Evolutionary conservation across 2,888 invertebrate species (phyloP).

Genomic region (Craniophora ligustri): DNA sequence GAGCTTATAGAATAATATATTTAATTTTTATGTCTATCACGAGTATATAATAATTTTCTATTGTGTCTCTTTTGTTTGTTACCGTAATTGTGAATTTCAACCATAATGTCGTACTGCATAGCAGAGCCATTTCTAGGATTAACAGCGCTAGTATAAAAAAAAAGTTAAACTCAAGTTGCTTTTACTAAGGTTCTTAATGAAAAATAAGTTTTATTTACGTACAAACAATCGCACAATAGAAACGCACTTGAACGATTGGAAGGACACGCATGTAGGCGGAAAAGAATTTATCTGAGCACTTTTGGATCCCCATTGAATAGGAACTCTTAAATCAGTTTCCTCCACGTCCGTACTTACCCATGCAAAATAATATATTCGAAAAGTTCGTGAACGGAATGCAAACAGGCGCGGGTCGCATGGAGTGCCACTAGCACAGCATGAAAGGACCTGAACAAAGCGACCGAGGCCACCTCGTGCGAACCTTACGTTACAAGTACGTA

Average conservation of each 20-base stretch:
- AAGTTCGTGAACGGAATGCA: conserved; percentile 86
- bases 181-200: not conserved
- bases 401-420: conserved; percentile 74
- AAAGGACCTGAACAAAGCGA: conserved; percentile 77
- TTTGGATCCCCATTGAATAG: conserved; percentile 75
- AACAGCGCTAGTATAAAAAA: not conserved
- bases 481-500: conserved; percentile 60
- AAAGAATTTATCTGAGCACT: conserved; percentile 69
- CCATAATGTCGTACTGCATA: not conserved
- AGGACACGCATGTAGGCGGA: conserved; percentile 59
- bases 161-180: not conserved
- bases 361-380: conserved; percentile 83
- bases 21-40: too few species aligned
- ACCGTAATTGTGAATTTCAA: not conserved
- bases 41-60: too few species aligned
- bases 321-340: conserved; percentile 82
- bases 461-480: conserved; percentile 68
- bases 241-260: conserved; percentile 47
- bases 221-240: conserved; percentile 60
- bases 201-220: conserved; percentile 34
- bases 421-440: conserved; percentile 74
- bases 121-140: too few species aligned
- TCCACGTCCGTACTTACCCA: conserved; percentile 76
- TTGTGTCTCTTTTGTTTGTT: too few species aligned
- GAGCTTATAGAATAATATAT: too few species aligned